Conservation (phyloP, 2,888 invertebrate genomes). For the Neoaliturus tenellus region DNA sequence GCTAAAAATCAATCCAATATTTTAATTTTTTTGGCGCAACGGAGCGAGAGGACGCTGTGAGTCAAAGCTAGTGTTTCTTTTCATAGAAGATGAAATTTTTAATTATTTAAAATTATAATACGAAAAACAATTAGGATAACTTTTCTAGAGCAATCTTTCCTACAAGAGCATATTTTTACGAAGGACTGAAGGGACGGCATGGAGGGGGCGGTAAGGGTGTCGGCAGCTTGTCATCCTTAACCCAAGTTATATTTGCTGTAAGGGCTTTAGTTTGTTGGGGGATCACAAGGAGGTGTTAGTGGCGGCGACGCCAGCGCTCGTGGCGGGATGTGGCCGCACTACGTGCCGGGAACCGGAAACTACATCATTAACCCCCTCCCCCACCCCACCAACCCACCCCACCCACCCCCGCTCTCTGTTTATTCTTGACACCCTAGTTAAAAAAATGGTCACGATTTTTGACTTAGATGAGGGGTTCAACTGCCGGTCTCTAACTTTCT, state of each 20-base stretch:
- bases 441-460: constrained; percentile 62
- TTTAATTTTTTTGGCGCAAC: no score
- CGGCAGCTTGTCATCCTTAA: constrained; percentile 53
- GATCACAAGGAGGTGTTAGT: constrained; percentile 54
- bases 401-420: constrained; percentile 44
- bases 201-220: constrained; percentile 22
- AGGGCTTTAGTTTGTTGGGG: constrained; percentile 59
- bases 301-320: constrained; percentile 48
- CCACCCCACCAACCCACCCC: background rate
- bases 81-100: no score
- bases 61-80: no score
- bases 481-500: constrained; percentile 41
- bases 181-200: background rate
- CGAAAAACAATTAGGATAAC: no score
- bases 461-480: constrained; percentile 59
- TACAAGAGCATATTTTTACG: no score
- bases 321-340: constrained; percentile 56
- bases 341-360: constrained; percentile 59
- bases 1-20: no score
- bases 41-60: no score
- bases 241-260: constrained; percentile 57
- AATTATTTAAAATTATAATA: no score
- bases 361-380: constrained; percentile 54
- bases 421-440: constrained; percentile 58
- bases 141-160: no score